Evolutionary conservation across 2,113 vertebrate genomes (phyloP).

Genomic region (Rhombomys opimus): DNA sequence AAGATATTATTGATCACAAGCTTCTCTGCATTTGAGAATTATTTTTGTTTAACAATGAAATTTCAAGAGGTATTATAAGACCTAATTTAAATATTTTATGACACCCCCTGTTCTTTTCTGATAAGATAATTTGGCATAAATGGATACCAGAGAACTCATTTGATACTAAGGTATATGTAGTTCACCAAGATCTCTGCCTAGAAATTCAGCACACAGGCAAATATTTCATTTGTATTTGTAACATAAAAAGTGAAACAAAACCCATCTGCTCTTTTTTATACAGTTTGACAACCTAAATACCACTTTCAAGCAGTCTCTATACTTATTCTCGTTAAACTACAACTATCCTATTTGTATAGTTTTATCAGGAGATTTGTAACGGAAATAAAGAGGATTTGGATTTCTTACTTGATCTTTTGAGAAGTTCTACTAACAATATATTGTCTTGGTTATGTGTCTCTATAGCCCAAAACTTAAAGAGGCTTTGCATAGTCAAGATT

Average conservation of each 20-base stretch:
- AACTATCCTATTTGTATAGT: conserved; percentile 22
- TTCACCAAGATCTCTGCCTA: not conserved
- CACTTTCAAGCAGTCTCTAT: conserved; percentile 61
- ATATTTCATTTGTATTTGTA: conserved; percentile 12
- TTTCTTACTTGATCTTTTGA: conserved; percentile 70
- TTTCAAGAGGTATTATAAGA: not conserved
- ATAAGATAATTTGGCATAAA: conserved; percentile 61
- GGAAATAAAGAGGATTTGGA: conserved; percentile 70
- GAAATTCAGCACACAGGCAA: not conserved
- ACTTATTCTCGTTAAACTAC: conserved; percentile 61
- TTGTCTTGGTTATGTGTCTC: conserved; percentile 58
- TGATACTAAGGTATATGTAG: not conserved
- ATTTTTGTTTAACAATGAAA: conserved; percentile 62
- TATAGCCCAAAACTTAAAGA: conserved; percentile 62
- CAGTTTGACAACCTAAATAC: conserved; percentile 22
- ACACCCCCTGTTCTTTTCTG: conserved; percentile 21
- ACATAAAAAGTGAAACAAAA: conserved; percentile 25
- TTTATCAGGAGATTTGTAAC: not conserved
- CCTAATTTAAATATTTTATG: not conserved
- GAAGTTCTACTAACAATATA: conserved; percentile 60
- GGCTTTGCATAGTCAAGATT: conserved; percentile 53
- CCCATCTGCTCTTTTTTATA: conserved; percentile 20
- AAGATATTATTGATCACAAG: conserved; percentile 54
- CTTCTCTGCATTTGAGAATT: not conserved
- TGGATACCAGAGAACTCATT: conserved; percentile 3